Evolutionary conservation across 2,113 vertebrate genomes (phyloP).

Genomic region (Sylvia atricapilla): DNA sequence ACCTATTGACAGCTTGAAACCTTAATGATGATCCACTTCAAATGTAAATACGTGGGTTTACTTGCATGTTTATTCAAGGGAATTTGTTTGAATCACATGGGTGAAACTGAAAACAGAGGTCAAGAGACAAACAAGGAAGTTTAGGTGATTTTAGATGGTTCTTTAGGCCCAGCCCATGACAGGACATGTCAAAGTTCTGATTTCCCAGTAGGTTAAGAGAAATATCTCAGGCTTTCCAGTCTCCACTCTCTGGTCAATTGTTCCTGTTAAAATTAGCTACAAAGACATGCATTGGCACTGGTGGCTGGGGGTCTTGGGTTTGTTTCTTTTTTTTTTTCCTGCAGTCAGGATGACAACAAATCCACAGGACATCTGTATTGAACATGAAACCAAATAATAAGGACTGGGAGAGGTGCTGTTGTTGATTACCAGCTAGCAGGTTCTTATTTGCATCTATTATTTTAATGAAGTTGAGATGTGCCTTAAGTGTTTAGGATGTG

Average conservation of each 20-base stretch:
- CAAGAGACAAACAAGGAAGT: background rate
- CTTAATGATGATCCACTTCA: background rate
- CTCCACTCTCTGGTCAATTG: background rate
- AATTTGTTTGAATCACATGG: background rate
- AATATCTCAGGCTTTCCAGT: background rate
- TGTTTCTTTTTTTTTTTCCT: background rate
- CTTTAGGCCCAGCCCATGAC: background rate
- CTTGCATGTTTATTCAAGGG: background rate
- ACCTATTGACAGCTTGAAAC: slow-evolving; percentile 12
- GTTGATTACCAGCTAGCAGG: background rate
- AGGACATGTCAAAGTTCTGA: background rate
- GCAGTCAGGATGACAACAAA: background rate
- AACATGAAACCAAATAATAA: background rate
- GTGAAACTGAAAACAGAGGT: background rate
- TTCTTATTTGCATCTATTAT: slow-evolving; percentile 5
- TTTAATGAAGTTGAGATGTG: background rate
- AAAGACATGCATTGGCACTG: background rate
- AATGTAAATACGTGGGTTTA: slow-evolving; percentile 19
- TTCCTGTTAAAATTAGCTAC: background rate
- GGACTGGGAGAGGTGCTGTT: background rate
- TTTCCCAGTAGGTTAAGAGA: background rate
- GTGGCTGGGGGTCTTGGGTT: background rate
- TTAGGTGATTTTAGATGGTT: background rate
- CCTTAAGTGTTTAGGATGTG: background rate
- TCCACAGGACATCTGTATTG: background rate